Evolutionary conservation across 2,797 vertebrate genomes (phyloP).

Genomic region (Nannoperca obscura): DNA sequence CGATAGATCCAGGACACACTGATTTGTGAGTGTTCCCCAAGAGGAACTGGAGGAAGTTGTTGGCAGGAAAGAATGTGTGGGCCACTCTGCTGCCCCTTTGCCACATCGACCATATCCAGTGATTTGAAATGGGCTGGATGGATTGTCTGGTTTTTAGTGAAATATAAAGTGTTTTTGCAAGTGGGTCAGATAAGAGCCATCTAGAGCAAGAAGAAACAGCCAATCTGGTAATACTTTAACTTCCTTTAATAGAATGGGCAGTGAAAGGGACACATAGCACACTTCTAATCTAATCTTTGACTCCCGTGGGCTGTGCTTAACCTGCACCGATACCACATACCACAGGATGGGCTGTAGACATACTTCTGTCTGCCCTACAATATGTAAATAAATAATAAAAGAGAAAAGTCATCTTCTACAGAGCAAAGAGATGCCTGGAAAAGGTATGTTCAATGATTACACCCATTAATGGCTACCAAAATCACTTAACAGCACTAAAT

Average conservation of each 20-base stretch:
- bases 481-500: conserved; percentile 52
- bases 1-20: conserved; percentile 9
- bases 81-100: conserved; percentile 1
- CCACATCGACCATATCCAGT: conserved; percentile 16
- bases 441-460: conserved; percentile 38
- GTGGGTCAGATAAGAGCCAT: conserved; percentile 24
- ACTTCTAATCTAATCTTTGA: conserved; percentile 62
- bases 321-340: conserved; percentile 39
- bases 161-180: conserved; percentile 37
- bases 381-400: conserved; percentile 27
- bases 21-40: conserved; percentile 5
- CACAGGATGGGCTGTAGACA: neutral
- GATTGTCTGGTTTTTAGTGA: conserved; percentile 19
- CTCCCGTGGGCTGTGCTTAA: conserved; percentile 27
- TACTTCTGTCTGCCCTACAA: neutral
- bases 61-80: conserved; percentile 16
- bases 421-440: neutral
- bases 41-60: conserved; percentile 21
- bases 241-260: conserved; percentile 59
- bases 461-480: conserved; percentile 35
- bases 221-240: conserved; percentile 58
- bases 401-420: conserved; percentile 29
- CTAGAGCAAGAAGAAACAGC: conserved; percentile 38
- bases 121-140: conserved; percentile 24
- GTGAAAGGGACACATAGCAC: conserved; percentile 52